Conservation (phyloP, 2,797 vertebrate species). For the Nyctalus aviator region DNA sequence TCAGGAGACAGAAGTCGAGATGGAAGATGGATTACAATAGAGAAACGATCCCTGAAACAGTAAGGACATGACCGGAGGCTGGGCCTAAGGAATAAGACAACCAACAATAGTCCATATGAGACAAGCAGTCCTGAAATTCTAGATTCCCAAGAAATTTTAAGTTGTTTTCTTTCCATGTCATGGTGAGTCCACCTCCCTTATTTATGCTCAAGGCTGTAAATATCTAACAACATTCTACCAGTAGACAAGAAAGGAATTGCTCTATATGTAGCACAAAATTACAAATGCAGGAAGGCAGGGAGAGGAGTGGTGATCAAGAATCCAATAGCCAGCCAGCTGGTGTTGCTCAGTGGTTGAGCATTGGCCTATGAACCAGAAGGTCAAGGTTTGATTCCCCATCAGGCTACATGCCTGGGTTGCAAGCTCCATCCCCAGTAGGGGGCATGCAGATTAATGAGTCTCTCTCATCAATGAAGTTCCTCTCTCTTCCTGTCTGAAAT, state of each 20-base stretch:
- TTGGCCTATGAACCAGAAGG: no score
- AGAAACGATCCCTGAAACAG: background rate
- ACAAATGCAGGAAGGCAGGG: background rate
- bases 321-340: background rate
- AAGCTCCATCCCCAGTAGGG: no score
- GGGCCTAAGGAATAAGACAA: background rate
- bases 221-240: background rate
- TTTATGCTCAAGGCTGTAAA: background rate
- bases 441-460: no score
- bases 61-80: background rate
- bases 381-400: no score
- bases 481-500: no score
- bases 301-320: background rate
- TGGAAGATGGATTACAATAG: background rate
- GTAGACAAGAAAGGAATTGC: background rate
- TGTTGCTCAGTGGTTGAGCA: no score
- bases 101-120: background rate
- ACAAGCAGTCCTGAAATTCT: background rate
- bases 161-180: background rate
- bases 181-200: background rate
- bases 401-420: no score
- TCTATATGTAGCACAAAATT: rapidly evolving
- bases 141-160: background rate
- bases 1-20: background rate
- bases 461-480: no score